A percentile compares a stretch with the other conserved stretches of the same genome.
These are phyloP conservation scores for Chaetodon trifasciatus DNA, from an alignment of 2,797 vertebrate species.

Conservation along the genomic window DNA sequence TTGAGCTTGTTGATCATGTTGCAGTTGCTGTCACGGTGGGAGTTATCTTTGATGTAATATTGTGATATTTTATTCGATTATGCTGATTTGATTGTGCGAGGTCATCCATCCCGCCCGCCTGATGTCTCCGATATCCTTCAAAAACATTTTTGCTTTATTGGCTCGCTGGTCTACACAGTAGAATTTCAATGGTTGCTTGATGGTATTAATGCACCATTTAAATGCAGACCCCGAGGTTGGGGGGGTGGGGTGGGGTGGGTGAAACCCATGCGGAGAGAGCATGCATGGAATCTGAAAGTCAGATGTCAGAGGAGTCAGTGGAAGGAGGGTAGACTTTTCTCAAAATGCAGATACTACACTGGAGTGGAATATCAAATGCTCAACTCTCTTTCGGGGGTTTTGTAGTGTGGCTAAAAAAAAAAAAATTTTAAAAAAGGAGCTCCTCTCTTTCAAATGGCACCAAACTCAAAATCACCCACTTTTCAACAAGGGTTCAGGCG, in stretches of 20 bases:
- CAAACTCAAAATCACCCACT: constrained; percentile 58
- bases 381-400: constrained; percentile 60
- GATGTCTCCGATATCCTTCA: constrained; percentile 92
- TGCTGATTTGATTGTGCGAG: constrained; percentile 91
- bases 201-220: constrained; percentile 90
- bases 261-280: constrained; percentile 43
- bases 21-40: constrained; percentile 87
- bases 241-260: not conserved
- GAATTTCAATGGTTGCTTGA: constrained; percentile 95
- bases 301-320: constrained; percentile 87
- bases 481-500: constrained; percentile 41
- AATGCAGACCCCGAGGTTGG: constrained; percentile 68
- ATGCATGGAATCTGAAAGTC: constrained; percentile 75
- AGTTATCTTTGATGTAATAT: constrained; percentile 91
- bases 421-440: not conserved
- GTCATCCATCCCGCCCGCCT: constrained; percentile 87
- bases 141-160: constrained; percentile 92
- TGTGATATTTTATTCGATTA: constrained; percentile 94
- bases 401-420: constrained; percentile 50
- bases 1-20: constrained; percentile 86
- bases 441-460: constrained; percentile 44
- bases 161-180: constrained; percentile 86
- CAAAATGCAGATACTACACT: constrained; percentile 65
- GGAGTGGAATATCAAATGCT: constrained; percentile 74
- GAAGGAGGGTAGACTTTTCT: constrained; percentile 84